Evolutionary conservation across 1,140 invertebrate species (phyloP), one percentile per base, ranked within the genome.

Genomic region (Drosophila pruinosa): DNA sequence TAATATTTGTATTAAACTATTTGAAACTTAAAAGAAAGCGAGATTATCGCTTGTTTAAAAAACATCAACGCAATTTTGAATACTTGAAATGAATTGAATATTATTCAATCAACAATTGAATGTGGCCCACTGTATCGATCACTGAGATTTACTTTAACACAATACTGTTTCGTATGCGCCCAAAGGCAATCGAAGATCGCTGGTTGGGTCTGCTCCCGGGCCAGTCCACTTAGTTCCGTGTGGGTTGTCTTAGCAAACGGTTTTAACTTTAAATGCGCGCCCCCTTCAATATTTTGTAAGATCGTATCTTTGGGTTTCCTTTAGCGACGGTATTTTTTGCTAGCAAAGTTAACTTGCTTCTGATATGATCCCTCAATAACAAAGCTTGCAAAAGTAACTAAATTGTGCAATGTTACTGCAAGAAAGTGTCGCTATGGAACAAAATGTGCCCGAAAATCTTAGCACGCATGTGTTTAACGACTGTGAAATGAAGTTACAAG

Each of bases 181-280:
- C 77, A 74, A 64, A 62, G 69, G 61, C 77, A 80, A 85, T 82
- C 82, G 82, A 78, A 72, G 81, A 86, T 86, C 62, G 78, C 57
- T 64, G 75, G 65, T 61, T 64, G 64, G 71, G 56, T 69, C 43
- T 58, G 56, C 69, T 74, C 71, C 63, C 63, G 50, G 71, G 50
- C 56, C 59, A 54, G 57, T 78, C 61, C 71, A 64, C 75, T 90
- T 52, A 90, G 89, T 90, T 88, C 78, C 72, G 76, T 89, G 81
- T 90, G 85, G 85, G 76, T 71, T 88, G 75, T 88, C 89, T 89
- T 76, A 54, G 72, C 64, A 76, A 88, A 69, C 74, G 81, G 75
- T 73, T 72, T 64, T 14, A 56, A 56, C 41, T 68, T 57, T 34
- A 6, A 24, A n/a, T 47, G 65, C 43, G 63, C 58, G 17, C 59